phyloP scores from a whole-genome alignment of 1,140 invertebrate species.

The Plectus sambesii region DNA sequence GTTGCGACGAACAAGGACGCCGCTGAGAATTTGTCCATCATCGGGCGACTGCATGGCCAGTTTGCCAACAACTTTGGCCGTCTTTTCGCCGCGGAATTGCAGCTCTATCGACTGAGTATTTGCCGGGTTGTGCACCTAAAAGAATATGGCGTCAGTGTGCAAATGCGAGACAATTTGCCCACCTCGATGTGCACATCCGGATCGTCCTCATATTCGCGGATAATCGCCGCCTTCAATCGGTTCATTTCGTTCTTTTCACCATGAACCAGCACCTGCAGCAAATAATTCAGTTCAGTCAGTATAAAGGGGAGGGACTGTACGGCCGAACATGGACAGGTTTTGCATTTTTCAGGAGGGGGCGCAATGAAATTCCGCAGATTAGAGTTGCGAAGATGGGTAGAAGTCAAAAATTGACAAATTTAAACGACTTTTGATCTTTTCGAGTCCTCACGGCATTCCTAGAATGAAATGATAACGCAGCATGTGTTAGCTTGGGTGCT shows the following conservation, averaged over 20 bases:
- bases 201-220: slow-evolving; percentile 84
- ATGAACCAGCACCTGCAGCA: slow-evolving; percentile 71
- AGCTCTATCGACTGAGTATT: slow-evolving; percentile 86
- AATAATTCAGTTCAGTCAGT: not conserved
- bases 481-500: no score
- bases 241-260: slow-evolving; percentile 99
- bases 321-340: not conserved
- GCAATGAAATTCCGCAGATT: not conserved
- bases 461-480: no score
- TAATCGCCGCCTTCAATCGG: slow-evolving; percentile 78
- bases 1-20: slow-evolving; percentile 88
- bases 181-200: slow-evolving; percentile 66
- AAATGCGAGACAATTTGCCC: not conserved
- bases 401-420: no score
- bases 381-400: no score
- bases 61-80: slow-evolving; percentile 65
- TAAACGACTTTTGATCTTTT: no score
- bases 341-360: not conserved
- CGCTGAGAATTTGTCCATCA: slow-evolving; percentile 68
- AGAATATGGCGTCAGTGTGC: no score
- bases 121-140: slow-evolving; percentile 74
- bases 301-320: not conserved
- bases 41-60: slow-evolving; percentile 44
- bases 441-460: no score
- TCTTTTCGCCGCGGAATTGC: slow-evolving; percentile 91